A percentile compares a stretch with the other conserved stretches of the same genome.
Evolutionary conservation across 2,113 vertebrate species (phyloP).

Genomic region (Syngnathoides biaculeatus): DNA sequence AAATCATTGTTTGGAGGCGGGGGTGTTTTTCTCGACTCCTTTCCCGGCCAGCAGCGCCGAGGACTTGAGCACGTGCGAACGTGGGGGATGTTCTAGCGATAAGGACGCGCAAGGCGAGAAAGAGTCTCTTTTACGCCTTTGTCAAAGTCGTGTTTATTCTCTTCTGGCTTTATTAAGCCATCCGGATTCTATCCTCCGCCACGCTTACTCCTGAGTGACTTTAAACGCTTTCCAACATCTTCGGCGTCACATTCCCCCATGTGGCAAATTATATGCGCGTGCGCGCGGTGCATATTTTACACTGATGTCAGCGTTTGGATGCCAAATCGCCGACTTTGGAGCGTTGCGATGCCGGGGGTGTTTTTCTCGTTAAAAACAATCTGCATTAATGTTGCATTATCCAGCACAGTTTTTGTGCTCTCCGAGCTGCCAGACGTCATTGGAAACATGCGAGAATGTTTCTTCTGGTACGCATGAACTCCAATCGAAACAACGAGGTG

Average conservation of each 20-base stretch:
- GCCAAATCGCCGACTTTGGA: slow-evolving; percentile 33
- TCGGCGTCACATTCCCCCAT: slow-evolving; percentile 41
- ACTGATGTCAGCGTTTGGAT: slow-evolving; percentile 56
- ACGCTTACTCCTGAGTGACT: slow-evolving; percentile 14
- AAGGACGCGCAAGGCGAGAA: slow-evolving; percentile 16
- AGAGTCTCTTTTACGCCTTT: background rate
- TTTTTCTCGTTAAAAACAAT: slow-evolving; percentile 19
- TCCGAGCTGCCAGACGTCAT: slow-evolving; percentile 43
- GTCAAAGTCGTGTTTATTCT: slow-evolving; percentile 6
- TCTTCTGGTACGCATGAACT: slow-evolving; percentile 39
- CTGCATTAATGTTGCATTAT: slow-evolving; percentile 29
- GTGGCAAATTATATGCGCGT: slow-evolving; percentile 27
- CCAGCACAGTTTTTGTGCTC: slow-evolving; percentile 31
- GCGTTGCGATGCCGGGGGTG: slow-evolving; percentile 27
- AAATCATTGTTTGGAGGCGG: slow-evolving; percentile 67
- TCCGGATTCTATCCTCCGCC: slow-evolving; percentile 27
- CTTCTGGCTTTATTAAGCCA: slow-evolving; percentile 40
- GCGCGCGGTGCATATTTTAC: slow-evolving; percentile 46
- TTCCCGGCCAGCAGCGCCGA: slow-evolving; percentile 25
- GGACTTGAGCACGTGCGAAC: background rate
- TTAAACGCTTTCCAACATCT: slow-evolving; percentile 46
- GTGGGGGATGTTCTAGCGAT: slow-evolving; percentile 44
- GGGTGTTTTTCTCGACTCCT: slow-evolving; percentile 58
- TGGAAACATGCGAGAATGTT: slow-evolving; percentile 34
- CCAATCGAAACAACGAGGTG: slow-evolving; percentile 39